Conservation (phyloP, 2,797 vertebrate species). For the Antrozous pallidus region DNA sequence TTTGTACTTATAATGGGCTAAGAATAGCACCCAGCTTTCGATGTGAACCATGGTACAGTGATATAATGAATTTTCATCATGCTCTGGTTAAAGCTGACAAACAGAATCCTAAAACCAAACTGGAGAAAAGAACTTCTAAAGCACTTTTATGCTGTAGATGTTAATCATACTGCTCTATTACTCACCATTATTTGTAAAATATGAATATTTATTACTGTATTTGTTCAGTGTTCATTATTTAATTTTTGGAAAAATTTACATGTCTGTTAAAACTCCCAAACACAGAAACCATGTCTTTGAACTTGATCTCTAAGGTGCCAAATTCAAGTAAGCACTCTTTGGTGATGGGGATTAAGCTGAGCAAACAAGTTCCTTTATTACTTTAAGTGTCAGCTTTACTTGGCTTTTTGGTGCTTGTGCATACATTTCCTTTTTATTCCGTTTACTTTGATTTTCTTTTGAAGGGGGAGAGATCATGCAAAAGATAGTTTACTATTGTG, state of each 20-base stretch:
- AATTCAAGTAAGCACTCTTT: neutral
- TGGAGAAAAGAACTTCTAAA: neutral
- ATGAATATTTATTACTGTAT: neutral
- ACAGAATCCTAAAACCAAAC: slow-evolving; percentile 19
- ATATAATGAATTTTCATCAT: neutral
- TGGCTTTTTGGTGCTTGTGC: neutral
- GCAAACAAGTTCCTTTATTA: neutral
- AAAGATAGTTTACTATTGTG: neutral
- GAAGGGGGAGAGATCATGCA: neutral
- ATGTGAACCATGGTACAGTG: neutral
- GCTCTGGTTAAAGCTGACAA: neutral
- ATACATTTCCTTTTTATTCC: neutral
- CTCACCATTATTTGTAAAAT: neutral
- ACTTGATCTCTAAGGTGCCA: neutral
- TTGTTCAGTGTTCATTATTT: neutral
- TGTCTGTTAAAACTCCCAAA: neutral
- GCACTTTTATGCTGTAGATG: neutral
- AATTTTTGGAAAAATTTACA: neutral
- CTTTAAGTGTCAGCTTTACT: neutral
- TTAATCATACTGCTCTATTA: neutral
- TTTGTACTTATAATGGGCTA: neutral
- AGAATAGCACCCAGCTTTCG: neutral
- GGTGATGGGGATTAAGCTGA: neutral
- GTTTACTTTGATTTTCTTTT: neutral
- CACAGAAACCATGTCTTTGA: neutral